phyloP scores from a whole-genome alignment of 2,797 vertebrate genomes.

The Triplophysa bombifrons region DNA sequence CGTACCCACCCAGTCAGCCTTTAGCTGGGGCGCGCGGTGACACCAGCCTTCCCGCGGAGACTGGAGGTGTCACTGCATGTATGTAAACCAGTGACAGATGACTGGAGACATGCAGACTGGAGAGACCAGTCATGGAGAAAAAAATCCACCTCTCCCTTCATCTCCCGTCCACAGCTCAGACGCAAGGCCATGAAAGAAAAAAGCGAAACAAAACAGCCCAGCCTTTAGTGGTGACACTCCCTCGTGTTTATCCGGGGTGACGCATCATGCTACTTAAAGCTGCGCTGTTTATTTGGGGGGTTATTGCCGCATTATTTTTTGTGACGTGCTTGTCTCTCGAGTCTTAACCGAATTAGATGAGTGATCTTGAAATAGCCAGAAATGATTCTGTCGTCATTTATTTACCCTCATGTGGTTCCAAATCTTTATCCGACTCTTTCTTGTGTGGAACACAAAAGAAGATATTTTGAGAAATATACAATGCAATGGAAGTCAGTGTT shows the following conservation, averaged over 20 bases:
- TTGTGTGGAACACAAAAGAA: no score
- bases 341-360: not conserved
- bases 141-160: slow-evolving; percentile 68
- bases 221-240: slow-evolving; percentile 27
- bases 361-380: not conserved
- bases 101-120: slow-evolving; percentile 80
- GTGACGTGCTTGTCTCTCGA: not conserved
- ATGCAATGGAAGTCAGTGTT: no score
- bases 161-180: slow-evolving; percentile 49
- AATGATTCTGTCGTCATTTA: no score
- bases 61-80: slow-evolving; percentile 80
- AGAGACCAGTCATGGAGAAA: slow-evolving; percentile 75
- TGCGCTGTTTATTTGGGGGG: not conserved
- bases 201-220: slow-evolving; percentile 46
- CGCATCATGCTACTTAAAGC: slow-evolving; percentile 8
- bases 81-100: slow-evolving; percentile 84
- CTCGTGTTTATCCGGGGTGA: slow-evolving; percentile 24
- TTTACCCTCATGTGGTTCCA: no score
- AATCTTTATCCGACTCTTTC: no score
- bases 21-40: slow-evolving; percentile 79
- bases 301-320: not conserved
- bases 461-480: not conserved
- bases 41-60: slow-evolving; percentile 78
- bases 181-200: slow-evolving; percentile 34
- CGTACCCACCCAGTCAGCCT: slow-evolving; percentile 78